A percentile compares a stretch with the other conserved stretches of the same genome.
These are phyloP conservation scores for Thymelicus acteon DNA, from an alignment of 2,888 invertebrate genomes.

Conservation along the genomic window DNA sequence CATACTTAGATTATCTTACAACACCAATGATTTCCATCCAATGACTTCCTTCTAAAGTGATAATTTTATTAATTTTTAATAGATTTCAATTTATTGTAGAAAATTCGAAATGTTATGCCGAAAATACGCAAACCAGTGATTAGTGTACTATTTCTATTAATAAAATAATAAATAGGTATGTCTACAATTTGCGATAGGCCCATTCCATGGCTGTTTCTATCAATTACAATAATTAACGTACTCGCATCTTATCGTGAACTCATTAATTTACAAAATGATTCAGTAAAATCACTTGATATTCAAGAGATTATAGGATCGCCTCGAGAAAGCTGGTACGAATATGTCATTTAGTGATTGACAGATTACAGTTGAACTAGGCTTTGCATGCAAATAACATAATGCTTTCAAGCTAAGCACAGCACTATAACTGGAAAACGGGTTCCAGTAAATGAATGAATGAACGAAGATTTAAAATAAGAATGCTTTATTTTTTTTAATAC, in stretches of 20 bases:
- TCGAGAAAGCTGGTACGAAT: slow-evolving; percentile 31
- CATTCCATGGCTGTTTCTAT: too few species aligned
- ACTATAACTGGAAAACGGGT: not conserved
- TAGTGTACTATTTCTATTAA: too few species aligned
- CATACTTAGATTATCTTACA: too few species aligned
- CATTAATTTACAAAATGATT: slow-evolving; percentile 19
- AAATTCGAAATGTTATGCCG: too few species aligned
- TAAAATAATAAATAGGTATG: too few species aligned
- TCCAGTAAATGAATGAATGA: not conserved
- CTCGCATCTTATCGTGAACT: not conserved
- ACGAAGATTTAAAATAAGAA: not conserved
- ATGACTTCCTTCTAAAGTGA: too few species aligned
- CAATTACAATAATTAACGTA: not conserved
- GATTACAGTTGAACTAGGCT: slow-evolving; percentile 15
- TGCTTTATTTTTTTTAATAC: too few species aligned
- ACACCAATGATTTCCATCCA: too few species aligned
- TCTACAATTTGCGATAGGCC: too few species aligned
- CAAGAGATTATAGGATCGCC: slow-evolving; percentile 21
- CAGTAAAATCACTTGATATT: slow-evolving; percentile 30
- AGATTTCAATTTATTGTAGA: too few species aligned
- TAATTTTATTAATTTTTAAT: too few species aligned
- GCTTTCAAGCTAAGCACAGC: not conserved
- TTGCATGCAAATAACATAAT: slow-evolving; percentile 28
- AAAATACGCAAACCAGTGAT: too few species aligned
- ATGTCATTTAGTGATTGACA: slow-evolving; percentile 28